Percentiles rank a stretch among this genome's conserved stretches.
These are phyloP conservation scores for Heliconius hermathena DNA, from an alignment of 1,140 invertebrate species.

Conservation along the genomic window DNA sequence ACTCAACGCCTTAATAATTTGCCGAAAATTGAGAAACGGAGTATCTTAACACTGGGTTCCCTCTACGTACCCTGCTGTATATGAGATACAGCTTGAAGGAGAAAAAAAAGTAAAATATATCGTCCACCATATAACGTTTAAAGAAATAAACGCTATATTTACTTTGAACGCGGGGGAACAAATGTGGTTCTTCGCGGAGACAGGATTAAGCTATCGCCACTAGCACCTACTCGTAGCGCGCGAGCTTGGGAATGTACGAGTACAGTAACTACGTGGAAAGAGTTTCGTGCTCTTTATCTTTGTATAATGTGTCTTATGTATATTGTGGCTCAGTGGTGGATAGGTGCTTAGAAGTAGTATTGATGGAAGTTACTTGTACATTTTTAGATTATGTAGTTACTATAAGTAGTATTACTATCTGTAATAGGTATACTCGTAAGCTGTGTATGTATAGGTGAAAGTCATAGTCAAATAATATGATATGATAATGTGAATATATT, in stretches of 20 bases:
- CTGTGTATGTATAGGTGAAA: too few relatives aligned
- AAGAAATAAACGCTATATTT: background rate
- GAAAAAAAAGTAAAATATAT: too few relatives aligned
- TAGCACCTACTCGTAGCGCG: background rate
- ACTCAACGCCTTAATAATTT: too few relatives aligned
- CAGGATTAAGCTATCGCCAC: constrained; percentile 8
- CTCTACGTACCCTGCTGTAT: too few relatives aligned
- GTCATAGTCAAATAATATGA: too few relatives aligned
- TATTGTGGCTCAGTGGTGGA: background rate
- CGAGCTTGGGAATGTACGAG: background rate
- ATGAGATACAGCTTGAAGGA: too few relatives aligned
- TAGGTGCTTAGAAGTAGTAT: background rate
- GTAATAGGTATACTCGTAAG: too few relatives aligned
- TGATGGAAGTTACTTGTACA: background rate
- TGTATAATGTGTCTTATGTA: background rate
- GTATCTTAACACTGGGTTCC: too few relatives aligned
- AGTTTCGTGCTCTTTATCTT: background rate
- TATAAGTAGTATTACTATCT: too few relatives aligned
- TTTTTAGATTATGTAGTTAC: too few relatives aligned
- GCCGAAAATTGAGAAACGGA: too few relatives aligned
- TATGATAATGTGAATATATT: too few relatives aligned
- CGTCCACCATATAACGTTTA: background rate
- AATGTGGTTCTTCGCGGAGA: constrained; percentile 5
- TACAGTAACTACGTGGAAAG: background rate
- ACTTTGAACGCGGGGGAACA: background rate